phyloP scores from a whole-genome alignment of 2,888 invertebrate genomes.

The Nomada lathburiana region DNA sequence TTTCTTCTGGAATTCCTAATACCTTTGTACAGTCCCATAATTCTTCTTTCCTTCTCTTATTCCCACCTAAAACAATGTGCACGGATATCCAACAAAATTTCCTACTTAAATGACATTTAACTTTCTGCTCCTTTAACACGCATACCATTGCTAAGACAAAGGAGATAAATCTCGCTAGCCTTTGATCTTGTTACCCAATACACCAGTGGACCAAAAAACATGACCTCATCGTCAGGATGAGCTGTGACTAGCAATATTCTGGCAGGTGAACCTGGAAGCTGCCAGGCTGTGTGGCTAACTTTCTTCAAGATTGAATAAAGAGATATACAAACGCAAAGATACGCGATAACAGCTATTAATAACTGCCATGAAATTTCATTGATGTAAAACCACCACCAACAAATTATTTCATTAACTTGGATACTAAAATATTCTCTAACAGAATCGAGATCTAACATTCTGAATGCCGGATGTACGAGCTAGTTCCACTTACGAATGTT shows the following conservation, averaged over 20 bases:
- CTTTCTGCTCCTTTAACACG: background rate
- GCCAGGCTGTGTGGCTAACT: slow-evolving; percentile 80
- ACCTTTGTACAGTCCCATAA: slow-evolving; percentile 92
- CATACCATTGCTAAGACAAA: slow-evolving; percentile 94
- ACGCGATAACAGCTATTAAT: slow-evolving; percentile 77
- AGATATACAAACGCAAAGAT: slow-evolving; percentile 79
- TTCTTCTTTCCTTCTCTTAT: slow-evolving; percentile 89
- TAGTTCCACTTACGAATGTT: slow-evolving; percentile 41
- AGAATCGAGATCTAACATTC: slow-evolving; percentile 71
- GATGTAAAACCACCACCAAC: slow-evolving; percentile 81
- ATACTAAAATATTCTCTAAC: slow-evolving; percentile 70
- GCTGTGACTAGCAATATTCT: slow-evolving; percentile 94
- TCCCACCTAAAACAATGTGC: slow-evolving; percentile 77
- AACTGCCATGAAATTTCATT: slow-evolving; percentile 81
- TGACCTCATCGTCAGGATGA: slow-evolving; percentile 99
- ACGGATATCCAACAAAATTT: slow-evolving; percentile 2
- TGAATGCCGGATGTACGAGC: slow-evolving; percentile 3
- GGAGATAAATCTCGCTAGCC: slow-evolving; percentile 90
- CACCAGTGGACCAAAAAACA: slow-evolving; percentile 98
- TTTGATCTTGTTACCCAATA: slow-evolving; percentile 88
- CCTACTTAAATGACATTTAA: background rate
- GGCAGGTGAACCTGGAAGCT: slow-evolving; percentile 81
- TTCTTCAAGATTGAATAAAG: slow-evolving; percentile 79
- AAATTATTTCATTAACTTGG: slow-evolving; percentile 76
- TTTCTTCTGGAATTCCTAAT: slow-evolving; percentile 91